These are phyloP conservation scores for Gnathonemus echidnorhynchus DNA, from an alignment of 2,113 vertebrate genomes.

Conservation along the genomic window DNA sequence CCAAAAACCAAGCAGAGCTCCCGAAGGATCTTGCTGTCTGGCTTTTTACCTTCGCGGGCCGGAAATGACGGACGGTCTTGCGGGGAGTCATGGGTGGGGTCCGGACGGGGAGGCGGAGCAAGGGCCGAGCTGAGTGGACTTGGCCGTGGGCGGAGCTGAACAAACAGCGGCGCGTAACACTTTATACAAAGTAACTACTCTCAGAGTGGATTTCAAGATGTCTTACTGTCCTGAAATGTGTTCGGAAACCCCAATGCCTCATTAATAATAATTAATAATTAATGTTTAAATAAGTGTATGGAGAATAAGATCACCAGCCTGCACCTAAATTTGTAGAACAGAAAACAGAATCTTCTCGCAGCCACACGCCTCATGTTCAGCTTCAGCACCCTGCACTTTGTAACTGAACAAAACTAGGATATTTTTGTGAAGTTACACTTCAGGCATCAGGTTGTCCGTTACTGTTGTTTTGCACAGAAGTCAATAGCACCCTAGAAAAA, in stretches of 20 bases:
- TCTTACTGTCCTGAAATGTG: neutral
- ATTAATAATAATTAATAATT: neutral
- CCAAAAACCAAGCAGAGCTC: no score
- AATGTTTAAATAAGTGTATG: neutral
- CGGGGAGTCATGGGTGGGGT: no score
- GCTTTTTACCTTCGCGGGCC: no score
- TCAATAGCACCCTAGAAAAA: neutral
- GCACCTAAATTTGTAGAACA: neutral
- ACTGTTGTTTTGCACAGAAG: neutral
- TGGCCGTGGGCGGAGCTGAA: no score
- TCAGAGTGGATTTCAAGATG: neutral
- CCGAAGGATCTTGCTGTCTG: no score
- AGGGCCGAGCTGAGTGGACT: no score
- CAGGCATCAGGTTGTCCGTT: neutral
- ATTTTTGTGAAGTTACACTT: neutral
- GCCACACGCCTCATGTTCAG: neutral
- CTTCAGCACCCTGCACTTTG: neutral
- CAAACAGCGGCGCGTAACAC: no score
- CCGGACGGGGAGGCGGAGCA: no score
- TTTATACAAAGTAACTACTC: neutral
- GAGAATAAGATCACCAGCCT: neutral
- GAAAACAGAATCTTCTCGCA: neutral
- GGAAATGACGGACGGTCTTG: no score
- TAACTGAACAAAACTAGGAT: neutral
- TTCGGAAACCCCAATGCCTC: neutral